phyloP scores from a whole-genome alignment of 2,113 vertebrate species.

The Cheirogaleus medius region DNA sequence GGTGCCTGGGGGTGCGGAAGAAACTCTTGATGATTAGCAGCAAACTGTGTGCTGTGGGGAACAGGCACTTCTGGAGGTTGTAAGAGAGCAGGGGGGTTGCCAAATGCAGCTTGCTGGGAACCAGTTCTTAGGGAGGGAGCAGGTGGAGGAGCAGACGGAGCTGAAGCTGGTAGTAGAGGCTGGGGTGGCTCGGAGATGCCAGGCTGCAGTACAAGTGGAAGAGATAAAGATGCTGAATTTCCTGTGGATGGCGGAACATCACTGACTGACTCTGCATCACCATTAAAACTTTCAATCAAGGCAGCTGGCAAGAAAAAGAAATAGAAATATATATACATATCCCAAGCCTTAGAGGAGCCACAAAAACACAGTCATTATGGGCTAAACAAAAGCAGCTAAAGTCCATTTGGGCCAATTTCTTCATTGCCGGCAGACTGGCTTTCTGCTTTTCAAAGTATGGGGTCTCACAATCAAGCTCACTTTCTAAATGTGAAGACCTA shows the following conservation, averaged over 20 bases:
- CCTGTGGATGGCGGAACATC: conserved; percentile 81
- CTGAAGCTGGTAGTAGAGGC: conserved; percentile 82
- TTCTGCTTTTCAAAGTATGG: neutral
- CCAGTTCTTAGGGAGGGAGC: conserved; percentile 81
- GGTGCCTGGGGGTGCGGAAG: conserved; percentile 85
- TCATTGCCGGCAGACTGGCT: neutral
- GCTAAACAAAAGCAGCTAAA: neutral
- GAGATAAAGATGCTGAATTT: conserved; percentile 87
- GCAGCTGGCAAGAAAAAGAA: conserved; percentile 85
- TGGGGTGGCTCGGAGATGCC: conserved; percentile 85
- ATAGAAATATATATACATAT: conserved; percentile 46
- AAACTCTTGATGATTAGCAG: conserved; percentile 89
- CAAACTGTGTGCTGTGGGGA: conserved; percentile 88
- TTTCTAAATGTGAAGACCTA: neutral
- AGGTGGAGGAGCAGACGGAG: conserved; percentile 78
- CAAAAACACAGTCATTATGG: conserved; percentile 20
- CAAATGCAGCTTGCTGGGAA: conserved; percentile 85
- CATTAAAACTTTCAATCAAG: conserved; percentile 88
- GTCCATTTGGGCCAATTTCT: neutral
- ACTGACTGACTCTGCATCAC: conserved; percentile 83
- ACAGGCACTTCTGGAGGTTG: conserved; percentile 91
- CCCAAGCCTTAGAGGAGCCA: neutral
- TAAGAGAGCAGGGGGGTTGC: conserved; percentile 85
- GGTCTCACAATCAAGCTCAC: neutral
- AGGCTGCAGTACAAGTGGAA: conserved; percentile 87